Evolutionary conservation across 2,113 vertebrate genomes (phyloP).

Genomic region (Salvator merianae): DNA sequence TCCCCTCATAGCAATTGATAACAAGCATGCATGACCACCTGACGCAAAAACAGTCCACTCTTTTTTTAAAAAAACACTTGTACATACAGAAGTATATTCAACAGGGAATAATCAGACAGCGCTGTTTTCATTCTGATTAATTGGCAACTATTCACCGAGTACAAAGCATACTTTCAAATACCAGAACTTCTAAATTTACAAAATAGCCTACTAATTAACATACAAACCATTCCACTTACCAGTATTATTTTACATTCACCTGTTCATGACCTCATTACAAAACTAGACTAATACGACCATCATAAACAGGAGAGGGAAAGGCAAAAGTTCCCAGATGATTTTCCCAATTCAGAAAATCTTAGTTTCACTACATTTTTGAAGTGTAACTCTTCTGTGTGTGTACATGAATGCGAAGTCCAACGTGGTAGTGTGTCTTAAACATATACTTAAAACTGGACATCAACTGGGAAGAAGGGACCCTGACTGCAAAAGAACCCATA

Average conservation of each 20-base stretch:
- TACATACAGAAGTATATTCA: constrained; percentile 67
- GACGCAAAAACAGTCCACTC: constrained; percentile 52
- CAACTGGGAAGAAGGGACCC: constrained; percentile 11
- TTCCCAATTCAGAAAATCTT: constrained; percentile 81
- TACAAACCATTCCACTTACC: constrained; percentile 74
- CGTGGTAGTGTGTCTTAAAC: constrained; percentile 70
- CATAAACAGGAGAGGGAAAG: constrained; percentile 78
- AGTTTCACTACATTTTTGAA: constrained; percentile 73
- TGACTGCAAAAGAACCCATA: constrained; percentile 63
- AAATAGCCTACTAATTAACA: constrained; percentile 78
- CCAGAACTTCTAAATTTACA: constrained; percentile 80
- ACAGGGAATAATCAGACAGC: constrained; percentile 69
- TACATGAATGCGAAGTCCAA: constrained; percentile 74
- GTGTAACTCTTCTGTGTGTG: constrained; percentile 71
- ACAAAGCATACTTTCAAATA: constrained; percentile 72
- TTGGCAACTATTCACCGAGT: constrained; percentile 71
- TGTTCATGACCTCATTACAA: constrained; percentile 82
- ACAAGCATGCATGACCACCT: constrained; percentile 22
- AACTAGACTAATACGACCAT: constrained; percentile 80
- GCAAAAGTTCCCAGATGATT: constrained; percentile 80
- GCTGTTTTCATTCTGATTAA: constrained; percentile 78
- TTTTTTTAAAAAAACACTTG: constrained; percentile 46
- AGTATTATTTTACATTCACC: constrained; percentile 82
- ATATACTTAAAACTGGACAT: constrained; percentile 71
- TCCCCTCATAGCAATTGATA: constrained; percentile 18